Conservation (phyloP, 2,888 invertebrate genomes). For the Tenthredo livida region DNA sequence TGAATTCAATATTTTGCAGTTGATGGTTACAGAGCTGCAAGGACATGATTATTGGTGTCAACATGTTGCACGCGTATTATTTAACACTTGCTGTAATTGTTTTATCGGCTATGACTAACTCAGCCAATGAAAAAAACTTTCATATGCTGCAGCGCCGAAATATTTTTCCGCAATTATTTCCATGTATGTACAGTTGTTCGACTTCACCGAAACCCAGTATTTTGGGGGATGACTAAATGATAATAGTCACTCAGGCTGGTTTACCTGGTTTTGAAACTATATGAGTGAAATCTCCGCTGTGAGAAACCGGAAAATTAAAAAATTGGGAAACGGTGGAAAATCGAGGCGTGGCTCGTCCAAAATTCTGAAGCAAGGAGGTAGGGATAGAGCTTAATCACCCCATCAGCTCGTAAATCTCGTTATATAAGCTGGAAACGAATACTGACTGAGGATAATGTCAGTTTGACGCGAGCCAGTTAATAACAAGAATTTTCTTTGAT, state of each 20-base stretch:
- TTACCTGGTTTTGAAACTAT: not conserved
- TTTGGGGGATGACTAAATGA: not conserved
- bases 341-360: not conserved
- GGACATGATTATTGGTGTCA: too few relatives aligned
- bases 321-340: not conserved
- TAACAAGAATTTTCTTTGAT: conserved; percentile 17
- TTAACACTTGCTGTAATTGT: too few relatives aligned
- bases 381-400: not conserved
- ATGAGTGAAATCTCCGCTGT: not conserved
- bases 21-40: too few relatives aligned
- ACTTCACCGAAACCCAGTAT: not conserved
- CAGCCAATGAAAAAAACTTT: too few relatives aligned
- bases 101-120: too few relatives aligned
- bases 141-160: too few relatives aligned
- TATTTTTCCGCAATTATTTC: too few relatives aligned
- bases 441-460: not conserved
- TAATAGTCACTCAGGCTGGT: not conserved
- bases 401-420: conserved; percentile 5
- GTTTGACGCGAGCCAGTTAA: not conserved
- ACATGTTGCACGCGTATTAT: too few relatives aligned
- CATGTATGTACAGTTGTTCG: too few relatives aligned
- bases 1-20: too few relatives aligned
- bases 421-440: not conserved
- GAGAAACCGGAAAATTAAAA: not conserved
- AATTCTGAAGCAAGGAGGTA: not conserved